These are phyloP conservation scores for Naja naja DNA, from an alignment of 2,113 vertebrate species.

Conservation along the genomic window DNA sequence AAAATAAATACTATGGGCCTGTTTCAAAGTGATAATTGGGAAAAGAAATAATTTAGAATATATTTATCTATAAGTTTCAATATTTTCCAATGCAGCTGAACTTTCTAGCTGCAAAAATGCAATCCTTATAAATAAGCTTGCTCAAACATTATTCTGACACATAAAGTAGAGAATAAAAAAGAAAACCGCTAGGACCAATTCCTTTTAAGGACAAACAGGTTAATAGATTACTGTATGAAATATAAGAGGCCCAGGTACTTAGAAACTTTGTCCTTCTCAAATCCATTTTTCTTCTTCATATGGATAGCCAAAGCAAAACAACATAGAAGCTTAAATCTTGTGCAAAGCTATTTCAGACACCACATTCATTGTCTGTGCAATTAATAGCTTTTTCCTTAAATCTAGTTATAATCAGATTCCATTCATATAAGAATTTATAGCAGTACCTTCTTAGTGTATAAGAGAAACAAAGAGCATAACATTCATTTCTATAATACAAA, in stretches of 20 bases:
- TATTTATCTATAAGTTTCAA: neutral
- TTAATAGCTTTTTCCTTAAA: neutral
- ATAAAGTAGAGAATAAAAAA: conserved; percentile 13
- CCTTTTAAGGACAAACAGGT: conserved; percentile 17
- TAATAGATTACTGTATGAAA: neutral
- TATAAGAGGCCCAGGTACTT: neutral
- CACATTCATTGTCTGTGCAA: conserved; percentile 12
- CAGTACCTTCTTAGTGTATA: neutral
- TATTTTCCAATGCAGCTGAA: neutral
- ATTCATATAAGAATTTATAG: neutral
- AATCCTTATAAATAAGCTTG: neutral
- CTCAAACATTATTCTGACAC: conserved; percentile 6
- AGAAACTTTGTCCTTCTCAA: neutral
- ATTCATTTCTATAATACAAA: neutral
- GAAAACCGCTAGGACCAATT: neutral
- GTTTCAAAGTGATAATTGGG: neutral
- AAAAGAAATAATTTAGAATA: neutral
- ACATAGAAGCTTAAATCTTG: neutral
- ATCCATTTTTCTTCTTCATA: neutral
- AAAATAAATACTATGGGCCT: neutral
- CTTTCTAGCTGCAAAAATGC: conserved; percentile 11
- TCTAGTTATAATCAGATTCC: neutral
- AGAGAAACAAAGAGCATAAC: neutral
- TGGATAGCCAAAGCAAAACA: neutral
- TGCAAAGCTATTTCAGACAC: neutral